phyloP scores from a whole-genome alignment of 2,888 invertebrate species.

The Noctua fimbriata region DNA sequence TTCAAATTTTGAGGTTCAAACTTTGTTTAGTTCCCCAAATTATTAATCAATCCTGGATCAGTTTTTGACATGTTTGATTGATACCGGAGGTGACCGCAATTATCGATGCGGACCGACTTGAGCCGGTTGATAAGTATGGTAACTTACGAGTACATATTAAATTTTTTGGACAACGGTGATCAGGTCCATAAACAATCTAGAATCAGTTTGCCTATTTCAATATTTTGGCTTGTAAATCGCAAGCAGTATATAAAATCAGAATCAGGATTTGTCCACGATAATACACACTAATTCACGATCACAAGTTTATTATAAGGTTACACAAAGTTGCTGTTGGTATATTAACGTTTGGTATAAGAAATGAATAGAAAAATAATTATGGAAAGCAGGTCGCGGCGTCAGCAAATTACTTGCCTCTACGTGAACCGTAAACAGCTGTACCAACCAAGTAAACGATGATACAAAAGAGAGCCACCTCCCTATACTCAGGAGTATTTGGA shows the following conservation, averaged over 20 bases:
- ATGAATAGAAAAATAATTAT: too few species aligned
- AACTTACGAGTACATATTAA: too few species aligned
- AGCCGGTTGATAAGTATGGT: background rate
- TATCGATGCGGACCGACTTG: background rate
- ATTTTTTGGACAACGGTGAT: too few species aligned
- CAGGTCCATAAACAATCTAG: background rate
- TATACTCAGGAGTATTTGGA: background rate
- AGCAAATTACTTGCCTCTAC: too few species aligned
- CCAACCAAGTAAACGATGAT: background rate
- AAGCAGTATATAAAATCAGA: background rate
- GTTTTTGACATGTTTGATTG: slow-evolving; percentile 3
- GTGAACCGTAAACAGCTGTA: too few species aligned
- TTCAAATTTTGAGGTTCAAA: background rate
- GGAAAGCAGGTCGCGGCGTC: too few species aligned
- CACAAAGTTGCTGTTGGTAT: too few species aligned
- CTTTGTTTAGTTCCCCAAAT: background rate
- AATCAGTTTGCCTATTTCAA: background rate
- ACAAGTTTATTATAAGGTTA: too few species aligned
- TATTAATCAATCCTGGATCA: background rate
- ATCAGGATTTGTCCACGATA: background rate
- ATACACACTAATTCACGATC: background rate
- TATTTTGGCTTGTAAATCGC: background rate
- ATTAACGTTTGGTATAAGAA: too few species aligned
- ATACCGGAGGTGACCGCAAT: background rate
- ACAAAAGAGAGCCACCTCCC: background rate